Percentiles rank a stretch among this genome's conserved stretches.
phyloP scores from a whole-genome alignment of 2,888 invertebrate genomes.

The Coenonympha glycerion region DNA sequence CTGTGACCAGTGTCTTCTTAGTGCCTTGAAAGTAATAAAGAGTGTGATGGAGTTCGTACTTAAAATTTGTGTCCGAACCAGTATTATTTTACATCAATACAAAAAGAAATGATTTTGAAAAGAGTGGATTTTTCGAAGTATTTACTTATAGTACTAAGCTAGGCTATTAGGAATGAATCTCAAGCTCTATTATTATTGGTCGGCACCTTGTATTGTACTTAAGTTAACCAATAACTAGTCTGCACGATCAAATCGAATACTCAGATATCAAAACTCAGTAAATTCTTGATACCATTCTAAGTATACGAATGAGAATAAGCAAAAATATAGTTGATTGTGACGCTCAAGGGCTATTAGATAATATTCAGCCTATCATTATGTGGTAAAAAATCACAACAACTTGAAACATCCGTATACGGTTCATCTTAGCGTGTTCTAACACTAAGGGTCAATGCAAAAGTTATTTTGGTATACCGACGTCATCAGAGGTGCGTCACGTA shows the following conservation, averaged over 20 bases:
- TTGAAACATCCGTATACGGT: not conserved
- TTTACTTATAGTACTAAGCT: slow-evolving; percentile 14
- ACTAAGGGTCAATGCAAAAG: not conserved
- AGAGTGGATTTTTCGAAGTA: slow-evolving; percentile 9
- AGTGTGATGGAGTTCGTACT: slow-evolving; percentile 42
- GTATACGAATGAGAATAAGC: no score
- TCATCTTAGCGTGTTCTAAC: not conserved
- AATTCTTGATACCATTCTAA: not conserved
- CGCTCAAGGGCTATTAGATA: no score
- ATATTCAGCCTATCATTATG: no score
- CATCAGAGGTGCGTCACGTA: not conserved
- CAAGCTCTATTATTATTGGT: slow-evolving; percentile 17
- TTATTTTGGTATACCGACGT: not conserved
- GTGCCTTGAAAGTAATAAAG: slow-evolving; percentile 42
- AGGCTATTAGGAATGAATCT: slow-evolving; percentile 22
- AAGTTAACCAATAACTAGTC: slow-evolving; percentile 42
- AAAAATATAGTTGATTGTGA: no score
- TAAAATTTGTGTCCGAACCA: slow-evolving; percentile 47
- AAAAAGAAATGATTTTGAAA: slow-evolving; percentile 18
- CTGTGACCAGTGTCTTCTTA: slow-evolving; percentile 50
- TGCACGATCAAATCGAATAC: slow-evolving; percentile 28
- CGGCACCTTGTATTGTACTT: slow-evolving; percentile 36
- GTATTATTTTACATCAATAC: slow-evolving; percentile 41
- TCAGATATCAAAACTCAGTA: slow-evolving; percentile 20
- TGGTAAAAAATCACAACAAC: no score